Evolutionary conservation across 2,797 vertebrate species (phyloP).

Genomic region (Sebastes hubbsi): DNA sequence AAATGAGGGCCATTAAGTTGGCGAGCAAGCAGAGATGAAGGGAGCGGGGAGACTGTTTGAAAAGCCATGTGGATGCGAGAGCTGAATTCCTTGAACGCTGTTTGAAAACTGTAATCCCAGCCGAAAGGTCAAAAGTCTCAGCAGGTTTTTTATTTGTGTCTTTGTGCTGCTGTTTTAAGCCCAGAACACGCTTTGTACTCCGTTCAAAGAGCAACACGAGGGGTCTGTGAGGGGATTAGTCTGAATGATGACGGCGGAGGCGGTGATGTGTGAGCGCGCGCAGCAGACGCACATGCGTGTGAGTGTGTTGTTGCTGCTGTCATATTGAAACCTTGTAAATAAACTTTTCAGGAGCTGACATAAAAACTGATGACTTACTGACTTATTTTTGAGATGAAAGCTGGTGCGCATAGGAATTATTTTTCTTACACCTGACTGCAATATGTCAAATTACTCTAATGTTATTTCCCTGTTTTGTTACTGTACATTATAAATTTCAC

Average conservation of each 20-base stretch:
- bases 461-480: neutral
- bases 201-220: constrained; percentile 83
- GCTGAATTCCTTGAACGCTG: constrained; percentile 79
- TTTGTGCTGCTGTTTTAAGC: constrained; percentile 83
- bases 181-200: constrained; percentile 83
- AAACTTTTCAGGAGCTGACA: constrained; percentile 34
- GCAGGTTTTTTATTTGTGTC: constrained; percentile 81
- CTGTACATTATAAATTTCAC: neutral
- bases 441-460: neutral
- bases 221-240: constrained; percentile 86
- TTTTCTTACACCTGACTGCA: neutral
- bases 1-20: constrained; percentile 64
- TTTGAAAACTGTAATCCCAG: constrained; percentile 83
- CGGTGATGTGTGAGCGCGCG: constrained; percentile 37
- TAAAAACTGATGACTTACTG: neutral
- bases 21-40: constrained; percentile 66
- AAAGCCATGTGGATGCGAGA: constrained; percentile 63
- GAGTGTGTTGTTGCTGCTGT: constrained; percentile 19
- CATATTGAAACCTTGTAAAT: constrained; percentile 35
- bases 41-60: constrained; percentile 64
- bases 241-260: constrained; percentile 76
- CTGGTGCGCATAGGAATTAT: neutral
- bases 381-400: neutral
- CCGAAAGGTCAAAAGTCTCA: constrained; percentile 83
- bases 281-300: neutral